Base-by-base conservation (phyloP, 2,888 invertebrate genomes). In the Julus scanicus region DNA sequence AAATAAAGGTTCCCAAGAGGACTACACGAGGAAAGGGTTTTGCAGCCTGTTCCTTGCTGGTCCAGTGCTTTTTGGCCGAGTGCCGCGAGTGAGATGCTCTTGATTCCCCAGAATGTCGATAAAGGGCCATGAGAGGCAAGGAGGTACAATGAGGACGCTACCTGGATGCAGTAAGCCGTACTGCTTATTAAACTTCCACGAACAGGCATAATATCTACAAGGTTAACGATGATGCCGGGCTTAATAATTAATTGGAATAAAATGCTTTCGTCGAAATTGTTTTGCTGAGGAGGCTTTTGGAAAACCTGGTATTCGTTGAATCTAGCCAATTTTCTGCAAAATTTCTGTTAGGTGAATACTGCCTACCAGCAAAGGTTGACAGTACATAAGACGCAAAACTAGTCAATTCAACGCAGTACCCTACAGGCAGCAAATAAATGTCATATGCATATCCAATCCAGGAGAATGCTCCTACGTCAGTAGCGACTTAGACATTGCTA, bases 101-200 rank as follows among this genome's bases (percentile, higher is more conserved):
- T 17, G 2, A 15, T 71, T 29, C 71, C 71, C 71, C 71, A 20
- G 29, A 71, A 71, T 71, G 71, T 71, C 71, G 71, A 71, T 71
- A 71, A 71, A 71, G 29, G 71, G 53, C 53, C 53, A 13, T 53
- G 53, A 20, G 20, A 71, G 48, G 48, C 5, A 63, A n/a, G n/a
- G 57, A 63, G 5, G 71, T 29, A 71, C 20, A 71, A 71, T 71
- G 57, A 63, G 57, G 57, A 29, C 71, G 71, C 71, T 71, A 29
- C 71, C 29, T 20, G 71, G 29, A 71, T 29, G 71, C 71, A 29
- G 20, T 29, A 29, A 8, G 48, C 48, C 48, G 5, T 8, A 48
- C 48, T 71, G 71, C 71, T 71, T 71, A 71, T 71, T 71, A 71
- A 71, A 71, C 29, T 71, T 71, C 71, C 71, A 71, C 20, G 71